Base-by-base conservation (phyloP, 2,888 invertebrate genomes). In the Clostera curtula region DNA sequence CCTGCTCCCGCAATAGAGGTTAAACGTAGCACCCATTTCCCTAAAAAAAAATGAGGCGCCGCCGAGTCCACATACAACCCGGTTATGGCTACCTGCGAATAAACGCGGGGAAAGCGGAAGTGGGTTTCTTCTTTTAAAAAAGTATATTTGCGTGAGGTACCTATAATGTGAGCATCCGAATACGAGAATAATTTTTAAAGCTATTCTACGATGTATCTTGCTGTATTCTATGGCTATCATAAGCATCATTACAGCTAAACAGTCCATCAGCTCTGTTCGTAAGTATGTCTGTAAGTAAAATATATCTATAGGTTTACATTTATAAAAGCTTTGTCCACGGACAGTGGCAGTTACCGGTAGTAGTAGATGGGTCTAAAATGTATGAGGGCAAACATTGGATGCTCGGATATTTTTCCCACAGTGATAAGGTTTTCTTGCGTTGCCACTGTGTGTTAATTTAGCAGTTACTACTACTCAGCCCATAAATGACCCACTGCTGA, bases 131-230 rank as follows among this genome's bases (percentile, higher is more conserved):
- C 7, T 12, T 5, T 8, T 20, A 21, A 4, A n/a, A 9, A 24
- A 20, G n/a, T 11, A 20, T 5, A 13, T 6, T 15, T 9, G 5
- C 9, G 9, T n/a, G 5, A 26, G 6, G 10, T 41, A 73, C 77
- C 69, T 63, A 33, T 71, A 76, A 49, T 77, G 79, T 3, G 75
- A 75, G 37, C 70, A 75, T n/a, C 77, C 77, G 31, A 72, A 60
- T 2, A 61, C 34, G 0, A 71, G 39, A 2, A 79, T 33, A 2
- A 71, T 28, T 48, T 73, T 75, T n/a, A 73, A 18, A 1, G 74
- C 73, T 1, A 59, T 29, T 23, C 77, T 54, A 29, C 43, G 59
- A 26, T 71, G 57, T 3, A 76, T 26, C 2, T 57, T 48, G 24
- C 67, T 60, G 12, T 63, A 32, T 40, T 79, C 77, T 13, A 77